Base-by-base conservation (phyloP, 2,113 vertebrate genomes). In the Emydura subglobosa region DNA sequence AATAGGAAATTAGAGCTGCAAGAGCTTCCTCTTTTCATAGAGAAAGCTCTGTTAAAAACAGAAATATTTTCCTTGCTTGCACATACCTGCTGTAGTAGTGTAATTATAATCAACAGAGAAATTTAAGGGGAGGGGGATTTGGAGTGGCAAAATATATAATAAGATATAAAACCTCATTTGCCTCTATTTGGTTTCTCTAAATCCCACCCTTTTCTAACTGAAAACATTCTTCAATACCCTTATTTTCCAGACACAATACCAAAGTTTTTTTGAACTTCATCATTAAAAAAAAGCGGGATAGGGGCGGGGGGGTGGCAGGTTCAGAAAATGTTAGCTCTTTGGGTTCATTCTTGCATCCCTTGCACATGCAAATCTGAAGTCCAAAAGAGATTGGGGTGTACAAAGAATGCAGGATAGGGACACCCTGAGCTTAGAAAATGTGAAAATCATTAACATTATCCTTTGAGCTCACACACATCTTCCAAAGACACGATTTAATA, bases 401-500 rank as follows among this genome's bases (percentile, higher is more conserved):
- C 39, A 83, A 85, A 92, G 29, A 93, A 79, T 0, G 0, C n/a
- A 76, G 84, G 24, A 55, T 91, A 68, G 24, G 76, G 4, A 17
- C 91, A 44, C 21, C 90, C 82, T 57, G 47, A 76, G 76, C 92
- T 51, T 44, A 68, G 90, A 85, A 94, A 79, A 88, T 68, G 17
- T 68, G 68, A 84, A 91, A 96, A 94, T 94, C 96, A 91, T 47
- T 68, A 2, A 0, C 95, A 92, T 72, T 83, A 22, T 94, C 93
- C 80, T 82, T 78, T 93, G 89, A 91, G 88, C 54, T 94, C 54
- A 91, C 88, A 87, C 80, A 93, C 96, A 94, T 97, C 92, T 97
- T 95, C 88, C 85, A 94, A 89, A 94, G 90, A 93, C 86, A 90
- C 81, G 68, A 90, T 94, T 90, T 91, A 95, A 91, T 96, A 97